Evolutionary conservation across 37 sponge, comb jelly and placozoan species (phyloP).

Genomic region (Oscarella lobularis): DNA sequence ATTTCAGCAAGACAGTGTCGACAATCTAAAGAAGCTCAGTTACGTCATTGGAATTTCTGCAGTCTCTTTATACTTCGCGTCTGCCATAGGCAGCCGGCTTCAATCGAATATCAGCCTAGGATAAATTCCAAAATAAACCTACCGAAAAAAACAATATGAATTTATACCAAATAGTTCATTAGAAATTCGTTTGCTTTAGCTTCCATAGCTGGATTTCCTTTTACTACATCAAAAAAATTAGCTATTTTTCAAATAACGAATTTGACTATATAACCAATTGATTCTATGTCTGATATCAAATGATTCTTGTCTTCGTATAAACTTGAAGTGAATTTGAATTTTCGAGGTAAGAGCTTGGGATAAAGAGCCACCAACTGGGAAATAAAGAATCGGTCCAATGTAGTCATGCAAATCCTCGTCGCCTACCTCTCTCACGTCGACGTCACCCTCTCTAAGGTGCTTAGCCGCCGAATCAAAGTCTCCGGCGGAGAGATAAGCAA

Average conservation of each 20-base stretch:
- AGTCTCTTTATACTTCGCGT: background rate
- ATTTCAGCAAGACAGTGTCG: slow-evolving; percentile 71
- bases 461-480: slow-evolving; percentile 27
- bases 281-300: background rate
- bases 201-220: background rate
- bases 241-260: no score
- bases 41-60: background rate
- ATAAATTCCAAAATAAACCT: background rate
- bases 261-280: background rate
- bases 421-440: slow-evolving; percentile 59
- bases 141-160: background rate
- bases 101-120: background rate
- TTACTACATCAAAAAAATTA: no score
- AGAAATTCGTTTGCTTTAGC: background rate
- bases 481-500: slow-evolving; percentile 35
- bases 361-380: background rate
- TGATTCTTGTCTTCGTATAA: background rate
- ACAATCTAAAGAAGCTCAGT: slow-evolving; percentile 15
- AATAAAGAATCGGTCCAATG: background rate
- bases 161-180: background rate
- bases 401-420: no score
- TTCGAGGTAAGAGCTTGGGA: background rate
- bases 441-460: slow-evolving; percentile 35
- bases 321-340: background rate
- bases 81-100: background rate